phyloP scores from a whole-genome alignment of 1,140 invertebrate genomes.

The Bicyclus anynana region DNA sequence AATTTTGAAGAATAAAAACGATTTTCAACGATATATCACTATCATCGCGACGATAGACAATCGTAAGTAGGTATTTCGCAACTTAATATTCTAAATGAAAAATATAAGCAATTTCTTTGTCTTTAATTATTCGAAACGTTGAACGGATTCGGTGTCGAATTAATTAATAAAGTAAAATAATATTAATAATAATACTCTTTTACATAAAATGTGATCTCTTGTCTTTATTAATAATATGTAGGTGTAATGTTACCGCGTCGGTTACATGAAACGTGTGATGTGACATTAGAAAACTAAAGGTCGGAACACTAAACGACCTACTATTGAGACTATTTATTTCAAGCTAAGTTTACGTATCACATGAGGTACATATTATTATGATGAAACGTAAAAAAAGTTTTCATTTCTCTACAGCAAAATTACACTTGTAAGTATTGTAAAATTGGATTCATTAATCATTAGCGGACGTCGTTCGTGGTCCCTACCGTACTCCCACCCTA shows the following conservation, averaged over 20 bases:
- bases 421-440: no score
- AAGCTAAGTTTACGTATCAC: no score
- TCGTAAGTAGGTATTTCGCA: constrained; percentile 41
- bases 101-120: constrained; percentile 49
- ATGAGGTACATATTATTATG: no score
- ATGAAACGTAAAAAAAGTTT: no score
- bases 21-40: not conserved
- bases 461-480: no score
- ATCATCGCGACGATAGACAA: constrained; percentile 17
- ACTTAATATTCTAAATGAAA: constrained; percentile 53
- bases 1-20: not conserved
- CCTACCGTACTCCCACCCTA: no score
- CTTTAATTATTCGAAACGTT: constrained; percentile 27
- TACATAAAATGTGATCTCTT: constrained; percentile 65
- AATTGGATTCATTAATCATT: no score
- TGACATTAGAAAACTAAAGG: no score
- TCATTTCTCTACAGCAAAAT: no score
- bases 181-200: constrained; percentile 22
- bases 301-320: no score
- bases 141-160: constrained; percentile 30
- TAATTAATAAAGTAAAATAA: constrained; percentile 18
- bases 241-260: constrained; percentile 46
- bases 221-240: constrained; percentile 41
- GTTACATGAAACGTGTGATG: no score
- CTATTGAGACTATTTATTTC: no score